phyloP scores from a whole-genome alignment of 1,140 invertebrate species.

The Adelges cooleyi region DNA sequence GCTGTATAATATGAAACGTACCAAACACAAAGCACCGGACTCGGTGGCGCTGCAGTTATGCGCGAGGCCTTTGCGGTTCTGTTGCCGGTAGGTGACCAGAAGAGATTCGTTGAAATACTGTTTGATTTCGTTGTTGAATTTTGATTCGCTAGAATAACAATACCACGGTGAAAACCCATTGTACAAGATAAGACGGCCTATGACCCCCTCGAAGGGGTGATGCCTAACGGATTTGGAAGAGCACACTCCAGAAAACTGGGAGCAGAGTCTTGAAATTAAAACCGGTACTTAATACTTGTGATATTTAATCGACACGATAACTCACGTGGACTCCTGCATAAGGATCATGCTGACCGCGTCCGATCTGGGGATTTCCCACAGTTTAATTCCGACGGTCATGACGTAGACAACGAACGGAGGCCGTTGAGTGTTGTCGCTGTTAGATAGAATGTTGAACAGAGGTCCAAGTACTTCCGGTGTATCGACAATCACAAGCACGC shows the following conservation, averaged over 20 bases:
- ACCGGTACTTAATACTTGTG: too few species aligned
- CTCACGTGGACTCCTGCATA: slow-evolving; percentile 19
- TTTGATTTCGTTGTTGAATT: slow-evolving; percentile 2
- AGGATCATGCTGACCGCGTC: neutral
- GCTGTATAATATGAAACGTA: neutral
- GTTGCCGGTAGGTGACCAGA: neutral
- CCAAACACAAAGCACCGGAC: slow-evolving; percentile 11
- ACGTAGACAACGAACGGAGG: neutral
- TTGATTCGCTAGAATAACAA: slow-evolving; percentile 3
- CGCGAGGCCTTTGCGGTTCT: neutral
- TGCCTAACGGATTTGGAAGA: too few species aligned
- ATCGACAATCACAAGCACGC: neutral
- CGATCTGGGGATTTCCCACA: slow-evolving; percentile 9
- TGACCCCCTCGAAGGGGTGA: too few species aligned
- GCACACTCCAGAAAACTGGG: too few species aligned
- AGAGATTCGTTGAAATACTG: slow-evolving; percentile 6
- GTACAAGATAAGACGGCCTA: too few species aligned
- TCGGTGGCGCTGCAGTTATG: neutral
- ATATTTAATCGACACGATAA: neutral
- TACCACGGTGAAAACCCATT: too few species aligned
- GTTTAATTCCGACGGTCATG: neutral
- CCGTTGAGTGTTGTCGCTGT: neutral
- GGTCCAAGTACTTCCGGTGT: neutral
- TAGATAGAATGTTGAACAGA: neutral
- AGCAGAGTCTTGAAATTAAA: too few species aligned